Evolutionary conservation across 2,797 vertebrate genomes (phyloP).

Genomic region (Aplochiton taeniatus): DNA sequence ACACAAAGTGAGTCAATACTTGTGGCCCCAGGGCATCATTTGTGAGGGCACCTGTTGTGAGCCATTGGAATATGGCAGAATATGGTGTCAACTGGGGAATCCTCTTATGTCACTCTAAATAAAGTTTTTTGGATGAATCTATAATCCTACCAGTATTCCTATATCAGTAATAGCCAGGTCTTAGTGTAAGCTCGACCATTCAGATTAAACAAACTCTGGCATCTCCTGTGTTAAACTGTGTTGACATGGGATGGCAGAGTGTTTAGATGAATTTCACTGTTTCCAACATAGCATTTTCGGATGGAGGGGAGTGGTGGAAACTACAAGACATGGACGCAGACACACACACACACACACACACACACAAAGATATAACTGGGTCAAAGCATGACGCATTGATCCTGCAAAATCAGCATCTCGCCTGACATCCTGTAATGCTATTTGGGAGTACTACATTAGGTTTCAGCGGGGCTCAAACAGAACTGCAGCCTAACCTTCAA

Average conservation of each 20-base stretch:
- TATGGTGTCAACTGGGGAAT: slow-evolving; percentile 54
- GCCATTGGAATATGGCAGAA: slow-evolving; percentile 50
- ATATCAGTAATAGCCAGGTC: slow-evolving; percentile 70
- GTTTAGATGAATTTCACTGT: slow-evolving; percentile 49
- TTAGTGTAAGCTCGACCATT: slow-evolving; percentile 71
- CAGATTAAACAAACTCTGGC: slow-evolving; percentile 73
- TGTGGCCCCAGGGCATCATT: slow-evolving; percentile 23
- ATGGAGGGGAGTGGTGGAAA: slow-evolving; percentile 23
- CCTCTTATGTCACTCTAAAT: slow-evolving; percentile 74
- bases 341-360: slow-evolving; percentile 39
- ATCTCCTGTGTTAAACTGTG: slow-evolving; percentile 42
- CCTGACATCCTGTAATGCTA: too few relatives aligned
- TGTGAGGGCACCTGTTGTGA: slow-evolving; percentile 36
- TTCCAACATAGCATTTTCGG: slow-evolving; percentile 36
- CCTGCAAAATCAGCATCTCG: neutral
- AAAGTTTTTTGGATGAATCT: slow-evolving; percentile 76
- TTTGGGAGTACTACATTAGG: neutral
- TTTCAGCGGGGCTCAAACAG: slow-evolving; percentile 12
- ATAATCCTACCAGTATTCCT: slow-evolving; percentile 62
- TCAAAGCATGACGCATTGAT: slow-evolving; percentile 44
- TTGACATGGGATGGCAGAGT: neutral
- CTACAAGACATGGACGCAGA: slow-evolving; percentile 35
- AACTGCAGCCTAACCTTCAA: too few relatives aligned
- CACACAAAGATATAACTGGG: slow-evolving; percentile 51
- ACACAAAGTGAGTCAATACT: slow-evolving; percentile 19